Base-by-base conservation (phyloP, 1,140 invertebrate genomes). In the Pemphigus obesinymphae region DNA sequence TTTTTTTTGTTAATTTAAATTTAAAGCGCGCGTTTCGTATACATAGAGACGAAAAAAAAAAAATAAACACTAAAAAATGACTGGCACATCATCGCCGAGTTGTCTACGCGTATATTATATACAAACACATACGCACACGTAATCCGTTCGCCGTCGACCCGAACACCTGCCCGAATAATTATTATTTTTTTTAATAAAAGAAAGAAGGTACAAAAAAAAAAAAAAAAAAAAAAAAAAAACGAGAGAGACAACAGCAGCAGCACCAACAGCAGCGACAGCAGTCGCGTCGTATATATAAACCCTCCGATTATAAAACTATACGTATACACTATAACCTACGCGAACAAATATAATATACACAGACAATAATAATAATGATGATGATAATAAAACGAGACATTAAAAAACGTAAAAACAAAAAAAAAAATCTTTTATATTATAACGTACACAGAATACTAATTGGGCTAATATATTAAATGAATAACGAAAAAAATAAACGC, bases 111-210 rank as follows among this genome's bases (percentile, higher is more conserved):
- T n/a, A n/a, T n/a, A n/a, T n/a, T n/a, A n/a, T n/a, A n/a, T n/a
- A n/a, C 17, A 50, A 15, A 31, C 26, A 31, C 43, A 31, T 26
- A 31, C 43, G 10, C 11, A 20, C 45, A 13, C 68, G 43, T 50
- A 50, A 48, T 48, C 70, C 43, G 43, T 53, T 45, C 50, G 40
- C 40, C 50, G 48, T 45, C 73, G 31, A 58, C 26, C 72, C 23
- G 55, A 80, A 80, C 76, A 80, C 76, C 76, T 80, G 76, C 76
- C 31, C 55, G 76, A 80, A 80, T 80, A 80, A 80, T 80, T 80
- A 80, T 80, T n/a, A n/a, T n/a, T n/a, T n/a, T n/a, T 61, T 80
- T 80, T 80, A 61, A 63, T 80, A 80, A 61, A 61, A 80, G 53
- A 80, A 61, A 29, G 37, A 34, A n/a, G n/a, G n/a, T n/a, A n/a